A percentile compares a stretch with the other conserved stretches of the same genome.
Conservation (phyloP, 1,140 invertebrate genomes). For the Heterodera schachtii region DNA sequence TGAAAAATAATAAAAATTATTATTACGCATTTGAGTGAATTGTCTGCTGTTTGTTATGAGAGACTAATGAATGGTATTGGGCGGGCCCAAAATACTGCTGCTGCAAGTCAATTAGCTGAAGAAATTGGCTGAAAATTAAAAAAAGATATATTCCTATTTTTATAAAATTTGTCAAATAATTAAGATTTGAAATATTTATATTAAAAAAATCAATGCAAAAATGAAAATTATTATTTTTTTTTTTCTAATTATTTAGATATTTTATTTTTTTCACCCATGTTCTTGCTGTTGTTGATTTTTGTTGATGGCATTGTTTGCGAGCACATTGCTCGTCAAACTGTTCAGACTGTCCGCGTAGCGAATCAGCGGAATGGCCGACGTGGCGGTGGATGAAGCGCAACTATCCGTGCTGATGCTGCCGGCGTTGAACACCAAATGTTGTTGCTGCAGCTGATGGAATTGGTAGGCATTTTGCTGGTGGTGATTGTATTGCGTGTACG, state of each 20-base stretch:
- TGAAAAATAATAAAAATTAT: too few relatives aligned
- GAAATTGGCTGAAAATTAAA: background rate
- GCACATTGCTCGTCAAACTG: constrained; percentile 5
- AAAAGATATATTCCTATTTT: too few relatives aligned
- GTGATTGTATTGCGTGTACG: background rate
- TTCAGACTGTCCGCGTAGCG: constrained; percentile 11
- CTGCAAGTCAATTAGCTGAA: background rate
- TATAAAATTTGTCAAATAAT: too few relatives aligned
- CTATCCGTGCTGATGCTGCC: background rate
- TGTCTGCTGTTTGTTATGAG: too few relatives aligned
- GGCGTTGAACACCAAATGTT: background rate
- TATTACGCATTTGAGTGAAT: too few relatives aligned
- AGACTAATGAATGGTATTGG: background rate
- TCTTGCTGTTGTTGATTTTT: background rate
- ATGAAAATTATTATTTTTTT: background rate
- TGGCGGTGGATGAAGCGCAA: constrained; percentile 20
- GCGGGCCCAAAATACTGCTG: background rate
- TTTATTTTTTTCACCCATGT: background rate
- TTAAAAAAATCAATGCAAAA: constrained; percentile 4
- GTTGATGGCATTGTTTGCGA: background rate
- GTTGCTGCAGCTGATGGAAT: background rate
- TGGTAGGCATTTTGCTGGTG: background rate
- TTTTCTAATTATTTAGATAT: background rate
- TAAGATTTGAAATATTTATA: background rate
- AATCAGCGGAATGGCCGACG: constrained; percentile 20